Conservation (phyloP, 2,797 vertebrate genomes). For the Leptatherina wallacei region DNA sequence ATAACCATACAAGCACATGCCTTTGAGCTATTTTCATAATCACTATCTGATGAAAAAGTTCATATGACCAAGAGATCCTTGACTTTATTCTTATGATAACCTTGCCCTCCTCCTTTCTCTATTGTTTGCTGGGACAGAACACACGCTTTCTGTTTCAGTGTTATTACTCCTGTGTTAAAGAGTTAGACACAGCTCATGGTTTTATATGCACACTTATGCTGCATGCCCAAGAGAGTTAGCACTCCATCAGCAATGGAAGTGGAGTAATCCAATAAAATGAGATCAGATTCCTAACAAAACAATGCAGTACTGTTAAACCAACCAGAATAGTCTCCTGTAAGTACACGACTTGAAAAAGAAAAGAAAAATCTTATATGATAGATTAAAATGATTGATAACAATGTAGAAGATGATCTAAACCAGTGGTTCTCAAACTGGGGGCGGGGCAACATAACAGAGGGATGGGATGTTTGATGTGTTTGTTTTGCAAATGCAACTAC, state of each 20-base stretch:
- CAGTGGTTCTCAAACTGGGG: too few species aligned
- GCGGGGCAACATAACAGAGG: too few species aligned
- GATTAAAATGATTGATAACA: conserved; percentile 27
- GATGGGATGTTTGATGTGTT: too few species aligned
- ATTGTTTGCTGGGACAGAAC: conserved; percentile 35
- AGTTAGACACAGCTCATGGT: conserved; percentile 67
- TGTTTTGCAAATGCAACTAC: background rate
- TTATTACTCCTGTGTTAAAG: conserved; percentile 45
- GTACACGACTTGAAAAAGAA: too few species aligned
- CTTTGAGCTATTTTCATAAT: conserved; percentile 29
- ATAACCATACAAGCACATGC: conserved; percentile 32
- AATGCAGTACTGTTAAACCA: conserved; percentile 14
- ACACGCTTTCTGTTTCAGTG: conserved; percentile 21
- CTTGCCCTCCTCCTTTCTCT: conserved; percentile 13
- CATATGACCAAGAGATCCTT: conserved; percentile 34
- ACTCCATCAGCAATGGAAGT: conserved; percentile 58
- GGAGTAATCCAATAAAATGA: conserved; percentile 71
- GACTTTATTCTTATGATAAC: conserved; percentile 27
- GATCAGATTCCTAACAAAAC: conserved; percentile 53
- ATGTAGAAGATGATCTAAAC: background rate
- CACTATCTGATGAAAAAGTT: conserved; percentile 30
- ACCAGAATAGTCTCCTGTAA: too few species aligned
- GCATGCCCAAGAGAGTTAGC: conserved; percentile 37
- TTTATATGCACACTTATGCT: conserved; percentile 68
- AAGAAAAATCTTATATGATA: background rate